phyloP scores from a whole-genome alignment of 1,140 invertebrate species.

The Liolophura sinensis region DNA sequence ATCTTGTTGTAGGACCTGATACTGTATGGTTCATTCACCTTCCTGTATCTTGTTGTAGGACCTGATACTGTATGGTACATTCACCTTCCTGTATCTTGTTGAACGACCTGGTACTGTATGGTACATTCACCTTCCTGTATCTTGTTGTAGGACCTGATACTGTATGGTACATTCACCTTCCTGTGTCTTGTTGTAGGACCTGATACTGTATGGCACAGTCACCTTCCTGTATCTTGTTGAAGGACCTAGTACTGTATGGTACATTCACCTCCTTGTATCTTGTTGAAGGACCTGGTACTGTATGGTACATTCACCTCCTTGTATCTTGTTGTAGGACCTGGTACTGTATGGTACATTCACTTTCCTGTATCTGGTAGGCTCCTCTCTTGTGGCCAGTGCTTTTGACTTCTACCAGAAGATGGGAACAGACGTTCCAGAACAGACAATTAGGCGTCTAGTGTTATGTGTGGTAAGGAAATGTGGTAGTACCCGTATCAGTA shows the following conservation, averaged over 20 bases:
- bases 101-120: too few relatives aligned
- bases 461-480: conserved; percentile 32
- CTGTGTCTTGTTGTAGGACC: too few relatives aligned
- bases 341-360: conserved; percentile 40
- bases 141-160: too few relatives aligned
- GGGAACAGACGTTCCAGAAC: conserved; percentile 28
- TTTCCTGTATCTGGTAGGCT: conserved; percentile 38
- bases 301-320: conserved; percentile 1
- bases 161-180: too few relatives aligned
- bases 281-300: too few relatives aligned
- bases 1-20: conserved; percentile 34
- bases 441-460: conserved; percentile 35
- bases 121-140: too few relatives aligned
- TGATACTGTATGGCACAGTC: too few relatives aligned
- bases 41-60: conserved; percentile 34
- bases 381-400: conserved; percentile 43
- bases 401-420: conserved; percentile 45
- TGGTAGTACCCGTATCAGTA: background rate
- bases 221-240: too few relatives aligned
- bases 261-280: too few relatives aligned
- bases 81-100: too few relatives aligned
- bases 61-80: too few relatives aligned
- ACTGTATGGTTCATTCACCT: conserved; percentile 39
- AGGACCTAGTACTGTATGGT: too few relatives aligned
- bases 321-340: conserved; percentile 32